Evolutionary conservation across 1,140 invertebrate genomes (phyloP).

Genomic region (Drosophila bocki): DNA sequence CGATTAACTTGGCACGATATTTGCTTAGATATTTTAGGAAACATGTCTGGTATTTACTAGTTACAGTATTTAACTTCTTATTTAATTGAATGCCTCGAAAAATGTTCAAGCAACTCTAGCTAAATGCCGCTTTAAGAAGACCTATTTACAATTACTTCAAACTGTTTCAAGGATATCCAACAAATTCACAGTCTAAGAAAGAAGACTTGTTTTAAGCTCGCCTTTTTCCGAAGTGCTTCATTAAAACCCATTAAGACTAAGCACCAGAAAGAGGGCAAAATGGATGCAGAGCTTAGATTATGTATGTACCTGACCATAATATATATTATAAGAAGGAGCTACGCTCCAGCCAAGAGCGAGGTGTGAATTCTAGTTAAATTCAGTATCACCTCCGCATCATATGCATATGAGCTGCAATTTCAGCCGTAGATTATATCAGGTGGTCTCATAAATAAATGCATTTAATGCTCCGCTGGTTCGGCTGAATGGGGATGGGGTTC

Average conservation of each 20-base stretch:
- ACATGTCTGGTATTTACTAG: not conserved
- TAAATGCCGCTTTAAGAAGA: not conserved
- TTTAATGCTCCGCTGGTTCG: constrained; percentile 67
- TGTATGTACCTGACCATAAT: constrained; percentile 34
- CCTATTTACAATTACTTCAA: not conserved
- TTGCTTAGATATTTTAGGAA: not conserved
- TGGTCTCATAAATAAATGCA: constrained; percentile 80
- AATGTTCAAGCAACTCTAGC: too few relatives aligned
- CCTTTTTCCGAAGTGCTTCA: not conserved
- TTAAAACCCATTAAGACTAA: not conserved
- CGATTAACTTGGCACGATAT: not conserved
- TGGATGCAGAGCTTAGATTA: constrained; percentile 16
- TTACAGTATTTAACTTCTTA: not conserved
- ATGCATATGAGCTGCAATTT: constrained; percentile 73
- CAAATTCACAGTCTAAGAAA: not conserved
- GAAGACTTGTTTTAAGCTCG: not conserved
- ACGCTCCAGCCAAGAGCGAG: constrained; percentile 30
- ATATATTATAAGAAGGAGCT: constrained; percentile 23
- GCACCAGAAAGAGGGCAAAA: constrained; percentile 3
- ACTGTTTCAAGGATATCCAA: not conserved
- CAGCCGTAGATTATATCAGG: constrained; percentile 57
- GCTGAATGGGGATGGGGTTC: constrained; percentile 7
- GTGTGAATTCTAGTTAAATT: constrained; percentile 80
- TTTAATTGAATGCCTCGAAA: not conserved
- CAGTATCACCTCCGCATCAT: constrained; percentile 68